Base-by-base conservation (phyloP, 2,797 vertebrate species). In the Mallotus villosus region DNA sequence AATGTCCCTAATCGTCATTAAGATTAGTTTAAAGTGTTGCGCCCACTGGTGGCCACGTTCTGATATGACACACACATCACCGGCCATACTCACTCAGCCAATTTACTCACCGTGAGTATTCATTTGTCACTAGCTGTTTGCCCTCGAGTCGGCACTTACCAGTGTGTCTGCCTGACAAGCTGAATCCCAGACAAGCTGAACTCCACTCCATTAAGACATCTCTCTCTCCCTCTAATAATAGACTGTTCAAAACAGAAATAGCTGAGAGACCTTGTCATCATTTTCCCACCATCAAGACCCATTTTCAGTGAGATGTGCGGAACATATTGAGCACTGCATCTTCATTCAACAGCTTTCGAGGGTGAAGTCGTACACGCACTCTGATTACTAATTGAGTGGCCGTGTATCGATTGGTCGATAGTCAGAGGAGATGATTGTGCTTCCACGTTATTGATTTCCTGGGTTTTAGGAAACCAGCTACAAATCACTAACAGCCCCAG, bases 391-490 rank as follows among this genome's bases (percentile, higher is more conserved):
- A 83, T 74, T 57, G 80, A 86, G 86, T 83, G 81, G 70, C 59
- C 65, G 62, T 58, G n/a, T 86, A 90, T 89, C 82, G 90, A 90
- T 89, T 60, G 58, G 74, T 72, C 74, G 80, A 73, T 75, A 79
- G 86, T 89, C 86, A 78, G 82, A 69, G 41, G 75, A 85, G 82
- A 86, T 84, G 81, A 90, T 82, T 86, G 80, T 83, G 65, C 78
- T 81, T 81, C 75, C 74, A 32, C 76, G 9, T 53, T 80, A 90
- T 88, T 73, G 87, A 90, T 73, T 29, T 51, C 59, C 68, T 80
- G 58, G 71, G 84, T 86, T 81, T 81, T 70, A 1, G 8, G 71
- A 73, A 83, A 72, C 63, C 46, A 61, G 69, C 68, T 58, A 76
- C 78, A 83, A 82, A 82, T 86, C 12, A 75, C 61, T 59, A 63